Evolutionary conservation across 1,140 invertebrate genomes (phyloP).

Genomic region (Micrasema minimum): DNA sequence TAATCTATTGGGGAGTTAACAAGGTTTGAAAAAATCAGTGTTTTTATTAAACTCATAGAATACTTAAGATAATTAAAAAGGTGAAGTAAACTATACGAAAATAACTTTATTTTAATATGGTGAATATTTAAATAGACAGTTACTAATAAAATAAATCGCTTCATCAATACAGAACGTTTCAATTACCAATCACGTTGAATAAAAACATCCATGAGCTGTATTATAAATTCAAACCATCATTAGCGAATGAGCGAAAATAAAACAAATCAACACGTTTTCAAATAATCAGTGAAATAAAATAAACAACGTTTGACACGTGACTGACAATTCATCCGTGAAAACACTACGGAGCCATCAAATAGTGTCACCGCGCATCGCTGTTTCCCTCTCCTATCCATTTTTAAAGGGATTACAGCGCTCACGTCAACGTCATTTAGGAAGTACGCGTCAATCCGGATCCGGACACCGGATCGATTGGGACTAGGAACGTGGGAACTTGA

Average conservation of each 20-base stretch:
- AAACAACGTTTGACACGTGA: conserved; percentile 21
- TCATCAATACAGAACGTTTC: too few relatives aligned
- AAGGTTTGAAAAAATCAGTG: too few relatives aligned
- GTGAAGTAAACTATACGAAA: too few relatives aligned
- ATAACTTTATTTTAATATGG: too few relatives aligned
- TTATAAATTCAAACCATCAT: neutral
- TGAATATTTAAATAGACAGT: too few relatives aligned
- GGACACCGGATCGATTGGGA: conserved; percentile 15
- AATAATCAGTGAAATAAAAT: neutral
- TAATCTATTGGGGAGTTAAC: too few relatives aligned
- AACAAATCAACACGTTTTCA: neutral
- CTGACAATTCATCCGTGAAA: conserved; percentile 26
- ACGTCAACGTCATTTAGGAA: conserved; percentile 33
- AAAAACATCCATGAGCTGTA: too few relatives aligned
- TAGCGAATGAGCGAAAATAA: neutral
- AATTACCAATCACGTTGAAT: too few relatives aligned
- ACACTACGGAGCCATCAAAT: conserved; percentile 22
- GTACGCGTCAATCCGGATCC: conserved; percentile 13
- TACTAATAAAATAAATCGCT: too few relatives aligned
- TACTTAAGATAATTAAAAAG: too few relatives aligned
- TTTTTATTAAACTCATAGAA: too few relatives aligned
- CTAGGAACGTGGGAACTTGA: conserved; percentile 1
- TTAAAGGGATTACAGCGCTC: conserved; percentile 30
- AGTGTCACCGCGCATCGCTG: conserved; percentile 15
- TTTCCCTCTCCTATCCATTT: conserved; percentile 17